A percentile compares a stretch with the other conserved stretches of the same genome.
Conservation (phyloP, 2,888 invertebrate genomes). For the Hypolimnas misippus region DNA sequence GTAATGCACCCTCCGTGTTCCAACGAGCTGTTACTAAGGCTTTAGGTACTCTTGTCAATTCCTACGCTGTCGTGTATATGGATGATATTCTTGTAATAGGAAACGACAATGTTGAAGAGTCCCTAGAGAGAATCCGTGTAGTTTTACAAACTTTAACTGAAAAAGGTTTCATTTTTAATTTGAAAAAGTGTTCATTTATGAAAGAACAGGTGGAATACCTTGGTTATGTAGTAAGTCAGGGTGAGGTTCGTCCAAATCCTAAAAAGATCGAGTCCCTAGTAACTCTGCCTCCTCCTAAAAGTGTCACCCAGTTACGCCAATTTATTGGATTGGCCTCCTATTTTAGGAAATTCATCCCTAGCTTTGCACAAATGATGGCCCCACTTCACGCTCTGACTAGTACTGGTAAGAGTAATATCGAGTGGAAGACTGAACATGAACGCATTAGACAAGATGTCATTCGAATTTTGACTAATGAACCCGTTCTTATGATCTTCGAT, state of each 20-base stretch:
- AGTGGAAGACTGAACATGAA: constrained; percentile 22
- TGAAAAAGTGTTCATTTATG: neutral
- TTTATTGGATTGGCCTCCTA: constrained; percentile 36
- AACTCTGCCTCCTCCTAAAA: constrained; percentile 20
- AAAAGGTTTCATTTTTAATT: neutral
- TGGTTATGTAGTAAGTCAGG: neutral
- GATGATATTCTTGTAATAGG: neutral
- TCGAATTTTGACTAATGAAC: constrained; percentile 29
- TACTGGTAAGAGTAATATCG: neutral
- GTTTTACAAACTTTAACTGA: neutral
- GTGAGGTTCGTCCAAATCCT: neutral
- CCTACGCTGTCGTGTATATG: neutral
- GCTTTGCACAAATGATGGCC: constrained; percentile 24
- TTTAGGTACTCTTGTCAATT: neutral
- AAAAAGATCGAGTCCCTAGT: neutral
- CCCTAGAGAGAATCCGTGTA: neutral
- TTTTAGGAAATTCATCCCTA: constrained; percentile 34
- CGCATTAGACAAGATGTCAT: constrained; percentile 26
- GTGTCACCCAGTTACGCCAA: constrained; percentile 29
- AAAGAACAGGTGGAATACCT: neutral
- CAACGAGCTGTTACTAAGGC: neutral
- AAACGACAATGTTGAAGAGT: neutral
- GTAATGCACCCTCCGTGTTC: constrained; percentile 7
- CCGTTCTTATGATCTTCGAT: constrained; percentile 39
- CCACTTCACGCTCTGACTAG: constrained; percentile 11